Conservation (phyloP, 2,888 invertebrate species). For the Erebia epiphron region DNA sequence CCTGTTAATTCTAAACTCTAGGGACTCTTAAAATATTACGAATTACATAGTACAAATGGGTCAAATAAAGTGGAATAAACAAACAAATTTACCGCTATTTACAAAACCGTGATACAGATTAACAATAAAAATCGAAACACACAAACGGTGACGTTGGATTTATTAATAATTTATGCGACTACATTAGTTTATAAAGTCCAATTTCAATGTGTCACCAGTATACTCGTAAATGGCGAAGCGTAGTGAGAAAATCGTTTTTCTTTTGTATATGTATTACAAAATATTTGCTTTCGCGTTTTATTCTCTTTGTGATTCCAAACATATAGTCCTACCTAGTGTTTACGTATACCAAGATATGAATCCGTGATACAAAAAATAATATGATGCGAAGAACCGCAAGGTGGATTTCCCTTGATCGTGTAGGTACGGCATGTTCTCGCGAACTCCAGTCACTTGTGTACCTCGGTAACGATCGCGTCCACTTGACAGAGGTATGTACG, state of each 20-base stretch:
- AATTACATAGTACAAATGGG: no score
- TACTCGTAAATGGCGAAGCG: constrained; percentile 36
- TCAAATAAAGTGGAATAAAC: background rate
- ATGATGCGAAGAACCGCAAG: constrained; percentile 52
- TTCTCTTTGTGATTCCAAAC: constrained; percentile 25
- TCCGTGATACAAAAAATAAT: constrained; percentile 44
- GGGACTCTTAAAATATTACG: no score
- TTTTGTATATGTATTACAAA: constrained; percentile 33
- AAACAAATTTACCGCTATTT: background rate
- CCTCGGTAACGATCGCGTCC: constrained; percentile 55
- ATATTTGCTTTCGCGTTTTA: constrained; percentile 19
- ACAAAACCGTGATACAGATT: constrained; percentile 6
- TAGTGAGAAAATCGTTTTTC: constrained; percentile 37
- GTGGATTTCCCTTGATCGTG: constrained; percentile 54
- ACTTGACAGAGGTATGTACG: constrained; percentile 58
- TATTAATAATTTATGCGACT: constrained; percentile 52
- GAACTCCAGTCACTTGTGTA: constrained; percentile 59
- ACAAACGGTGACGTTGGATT: constrained; percentile 44
- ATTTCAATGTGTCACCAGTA: constrained; percentile 46
- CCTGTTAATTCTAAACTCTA: no score
- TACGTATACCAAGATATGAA: constrained; percentile 29
- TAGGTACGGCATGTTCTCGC: constrained; percentile 43
- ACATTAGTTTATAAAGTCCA: constrained; percentile 45
- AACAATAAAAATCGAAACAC: constrained; percentile 2
- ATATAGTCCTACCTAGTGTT: constrained; percentile 5